Evolutionary conservation across 2,797 vertebrate species (phyloP), one percentile per base, ranked within the genome.

Genomic region (Parauchenoglanis ngamensis): DNA sequence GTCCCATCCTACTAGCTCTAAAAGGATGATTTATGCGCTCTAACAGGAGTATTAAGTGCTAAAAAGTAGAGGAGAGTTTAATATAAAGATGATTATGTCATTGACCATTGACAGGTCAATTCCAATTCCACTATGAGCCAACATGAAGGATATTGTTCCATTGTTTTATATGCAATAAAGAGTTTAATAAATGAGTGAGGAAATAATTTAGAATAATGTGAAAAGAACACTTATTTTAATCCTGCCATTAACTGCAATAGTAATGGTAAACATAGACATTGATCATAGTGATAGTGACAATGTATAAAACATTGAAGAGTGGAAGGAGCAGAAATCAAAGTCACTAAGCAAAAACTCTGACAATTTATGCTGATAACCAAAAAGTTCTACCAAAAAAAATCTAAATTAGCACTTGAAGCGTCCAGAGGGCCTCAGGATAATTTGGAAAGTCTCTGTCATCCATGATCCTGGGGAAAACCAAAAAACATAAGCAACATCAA

Each of bases 1-100:
- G 93, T 78, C 86, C 81, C 78, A 85, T 87, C 83, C 85, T 68
- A 82, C 76, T 76, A 52, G 56, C 91, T 92, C 92, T 92, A 92
- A 92, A 92, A 90, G 88, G 61, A 86, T 94, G 94, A 95, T 90
- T 95, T 94, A 96, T 92, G 92, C 89, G 28, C 85, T 86, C 90
- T 89, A 90, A 87, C 87, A 17, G 78, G 25, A 88, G 87, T 63
- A 91, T 65, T 70, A 65, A 63, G 61, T 52, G 54, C 49, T 31
- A n/a, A 86, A 68, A 84, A 57, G 46, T 73, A 56, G 17, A 78
- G 86, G 82, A 79, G 87, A 65, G 78, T 88, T 89, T 77, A 87
- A 63, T 68, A 83, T 40, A 56, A 84, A 61, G 77, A 80, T 46
- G 75, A 84, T 65, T 76, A 84, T 40, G 17, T 83, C 72, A 73